Conservation (phyloP, 2,113 vertebrate species). For the Elanoides forficatus region DNA sequence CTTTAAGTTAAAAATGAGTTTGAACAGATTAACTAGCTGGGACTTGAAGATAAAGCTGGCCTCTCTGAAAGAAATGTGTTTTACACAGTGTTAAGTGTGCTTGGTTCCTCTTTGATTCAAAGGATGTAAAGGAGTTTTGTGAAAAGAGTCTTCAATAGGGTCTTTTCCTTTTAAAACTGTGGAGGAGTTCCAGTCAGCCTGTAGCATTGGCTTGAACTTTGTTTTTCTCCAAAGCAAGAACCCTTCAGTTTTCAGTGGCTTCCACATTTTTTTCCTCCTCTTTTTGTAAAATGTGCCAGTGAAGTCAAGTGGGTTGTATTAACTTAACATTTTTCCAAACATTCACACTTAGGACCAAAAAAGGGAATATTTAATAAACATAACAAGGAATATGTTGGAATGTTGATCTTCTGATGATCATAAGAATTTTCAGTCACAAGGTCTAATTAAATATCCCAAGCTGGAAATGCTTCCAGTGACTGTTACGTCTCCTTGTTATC, state of each 20-base stretch:
- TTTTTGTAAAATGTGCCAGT: slow-evolving; percentile 37
- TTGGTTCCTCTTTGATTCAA: slow-evolving; percentile 10
- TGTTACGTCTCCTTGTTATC: neutral
- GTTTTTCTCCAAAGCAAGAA: slow-evolving; percentile 40
- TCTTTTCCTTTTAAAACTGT: slow-evolving; percentile 29
- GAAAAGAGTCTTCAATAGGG: slow-evolving; percentile 4
- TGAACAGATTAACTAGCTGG: slow-evolving; percentile 26
- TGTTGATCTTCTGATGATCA: slow-evolving; percentile 5
- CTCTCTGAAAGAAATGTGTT: slow-evolving; percentile 41
- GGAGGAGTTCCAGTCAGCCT: slow-evolving; percentile 33
- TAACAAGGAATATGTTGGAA: slow-evolving; percentile 38
- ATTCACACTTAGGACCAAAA: slow-evolving; percentile 50
- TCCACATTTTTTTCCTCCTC: slow-evolving; percentile 43
- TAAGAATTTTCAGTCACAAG: slow-evolving; percentile 41
- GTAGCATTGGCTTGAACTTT: slow-evolving; percentile 37
- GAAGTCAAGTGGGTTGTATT: slow-evolving; percentile 46
- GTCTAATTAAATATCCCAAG: slow-evolving; percentile 26
- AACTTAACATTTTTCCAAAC: slow-evolving; percentile 28
- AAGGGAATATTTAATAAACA: slow-evolving; percentile 54
- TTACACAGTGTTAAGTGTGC: neutral
- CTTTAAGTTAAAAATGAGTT: slow-evolving; percentile 43
- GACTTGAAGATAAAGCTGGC: slow-evolving; percentile 35
- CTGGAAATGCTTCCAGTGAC: neutral
- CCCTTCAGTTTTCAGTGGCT: slow-evolving; percentile 49
- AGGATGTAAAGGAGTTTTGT: slow-evolving; percentile 29